Percentiles rank a stretch among this genome's conserved stretches.
Evolutionary conservation across 2,113 vertebrate genomes (phyloP).

Genomic region (Sporophila hypoxantha): DNA sequence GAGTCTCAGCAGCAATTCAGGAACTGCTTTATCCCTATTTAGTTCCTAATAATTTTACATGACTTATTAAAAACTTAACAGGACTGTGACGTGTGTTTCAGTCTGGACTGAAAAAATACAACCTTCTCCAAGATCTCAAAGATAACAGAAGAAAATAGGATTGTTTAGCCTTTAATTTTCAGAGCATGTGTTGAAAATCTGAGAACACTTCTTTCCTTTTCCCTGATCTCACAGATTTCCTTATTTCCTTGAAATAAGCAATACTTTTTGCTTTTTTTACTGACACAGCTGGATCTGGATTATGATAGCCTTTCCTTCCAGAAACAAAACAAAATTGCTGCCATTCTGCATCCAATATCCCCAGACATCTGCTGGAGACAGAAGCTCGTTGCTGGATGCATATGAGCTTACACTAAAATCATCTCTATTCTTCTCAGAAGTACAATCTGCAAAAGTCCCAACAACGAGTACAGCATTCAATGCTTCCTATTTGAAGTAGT

Average conservation of each 20-base stretch:
- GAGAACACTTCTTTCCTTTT: neutral
- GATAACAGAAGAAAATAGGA: neutral
- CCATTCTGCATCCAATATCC: conserved; percentile 33
- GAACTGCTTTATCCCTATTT: neutral
- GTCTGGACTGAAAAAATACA: neutral
- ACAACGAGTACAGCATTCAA: neutral
- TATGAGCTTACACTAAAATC: conserved; percentile 34
- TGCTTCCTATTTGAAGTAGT: neutral
- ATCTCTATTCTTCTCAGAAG: conserved; percentile 35
- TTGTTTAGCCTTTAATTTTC: neutral
- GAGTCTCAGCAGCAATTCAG: neutral
- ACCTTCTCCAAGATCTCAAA: neutral
- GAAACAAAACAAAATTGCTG: conserved; percentile 52
- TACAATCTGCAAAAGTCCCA: conserved; percentile 13
- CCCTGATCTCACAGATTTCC: conserved; percentile 2
- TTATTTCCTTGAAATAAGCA: conserved; percentile 40
- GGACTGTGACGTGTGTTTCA: accelerated
- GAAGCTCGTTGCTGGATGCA: conserved; percentile 7
- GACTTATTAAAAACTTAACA: neutral
- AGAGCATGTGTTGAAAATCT: neutral
- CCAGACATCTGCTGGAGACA: conserved; percentile 38
- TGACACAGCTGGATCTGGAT: conserved; percentile 34
- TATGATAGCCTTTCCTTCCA: conserved; percentile 21
- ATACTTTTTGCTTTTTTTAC: neutral
- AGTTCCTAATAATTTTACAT: neutral